These are phyloP conservation scores for Volucella bombylans DNA, from an alignment of 2,888 invertebrate genomes.

Conservation along the genomic window DNA sequence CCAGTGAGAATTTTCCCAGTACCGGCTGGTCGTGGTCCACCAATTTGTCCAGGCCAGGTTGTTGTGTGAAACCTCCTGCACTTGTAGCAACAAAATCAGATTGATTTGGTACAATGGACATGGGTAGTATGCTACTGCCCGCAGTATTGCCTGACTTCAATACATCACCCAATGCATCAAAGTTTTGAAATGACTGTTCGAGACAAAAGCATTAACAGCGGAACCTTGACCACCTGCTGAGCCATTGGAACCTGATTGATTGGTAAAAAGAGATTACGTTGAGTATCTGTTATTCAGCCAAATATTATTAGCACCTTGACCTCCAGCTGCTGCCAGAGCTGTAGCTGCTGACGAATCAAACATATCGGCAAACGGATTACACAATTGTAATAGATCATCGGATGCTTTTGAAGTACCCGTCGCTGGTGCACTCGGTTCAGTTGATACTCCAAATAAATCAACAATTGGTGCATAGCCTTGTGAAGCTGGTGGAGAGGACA, in stretches of 20 bases:
- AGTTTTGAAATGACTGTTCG: constrained; percentile 93
- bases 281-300: constrained; percentile 82
- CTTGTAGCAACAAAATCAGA: constrained; percentile 82
- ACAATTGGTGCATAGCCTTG: constrained; percentile 86
- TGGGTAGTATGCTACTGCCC: constrained; percentile 74
- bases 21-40: constrained; percentile 82
- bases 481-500: constrained; percentile 87
- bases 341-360: constrained; percentile 89
- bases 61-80: constrained; percentile 78
- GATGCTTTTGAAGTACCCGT: constrained; percentile 87
- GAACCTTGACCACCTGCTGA: constrained; percentile 80
- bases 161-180: constrained; percentile 89
- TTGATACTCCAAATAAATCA: constrained; percentile 88
- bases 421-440: constrained; percentile 82
- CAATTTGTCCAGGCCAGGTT: constrained; percentile 78
- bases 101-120: constrained; percentile 77
- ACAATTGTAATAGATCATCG: constrained; percentile 93
- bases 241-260: constrained; percentile 82
- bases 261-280: constrained; percentile 64
- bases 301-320: constrained; percentile 82
- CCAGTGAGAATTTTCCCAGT: constrained; percentile 92
- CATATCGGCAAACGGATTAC: constrained; percentile 96
- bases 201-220: constrained; percentile 87
- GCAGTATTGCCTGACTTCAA: constrained; percentile 84
- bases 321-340: constrained; percentile 80